Percentiles rank a stretch among this genome's conserved stretches.
Evolutionary conservation across 2,113 vertebrate genomes (phyloP).

Genomic region (Nicator chloris): DNA sequence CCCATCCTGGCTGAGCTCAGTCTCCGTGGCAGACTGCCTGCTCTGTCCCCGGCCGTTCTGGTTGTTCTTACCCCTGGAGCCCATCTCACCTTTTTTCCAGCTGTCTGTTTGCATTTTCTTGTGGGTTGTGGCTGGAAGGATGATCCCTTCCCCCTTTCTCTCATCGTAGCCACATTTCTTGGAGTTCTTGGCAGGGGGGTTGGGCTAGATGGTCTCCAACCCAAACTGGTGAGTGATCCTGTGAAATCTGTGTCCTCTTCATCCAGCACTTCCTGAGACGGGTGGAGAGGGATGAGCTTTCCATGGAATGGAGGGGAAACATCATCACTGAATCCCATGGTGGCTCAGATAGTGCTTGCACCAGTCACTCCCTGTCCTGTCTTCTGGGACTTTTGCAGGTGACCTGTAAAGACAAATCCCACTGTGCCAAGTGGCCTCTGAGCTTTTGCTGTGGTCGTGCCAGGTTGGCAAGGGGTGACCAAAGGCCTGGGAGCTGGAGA

Average conservation of each 20-base stretch:
- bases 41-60: not conserved
- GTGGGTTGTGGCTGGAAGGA: not conserved
- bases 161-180: fast-evolving
- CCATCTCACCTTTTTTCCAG: not conserved
- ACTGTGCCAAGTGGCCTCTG: fast-evolving
- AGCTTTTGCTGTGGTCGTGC: not conserved
- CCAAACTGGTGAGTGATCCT: not conserved
- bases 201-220: not conserved
- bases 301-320: not conserved
- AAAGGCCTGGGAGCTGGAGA: not conserved
- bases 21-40: not conserved
- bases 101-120: not conserved
- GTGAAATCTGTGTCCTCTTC: not conserved
- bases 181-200: not conserved
- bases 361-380: fast-evolving
- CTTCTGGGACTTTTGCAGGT: not conserved
- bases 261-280: too few relatives aligned
- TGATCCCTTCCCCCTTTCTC: not conserved
- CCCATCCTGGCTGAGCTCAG: fast-evolving
- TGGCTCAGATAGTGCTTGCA: not conserved
- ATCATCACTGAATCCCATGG: fast-evolving
- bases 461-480: not conserved
- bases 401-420: not conserved
- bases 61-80: not conserved
- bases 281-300: not conserved